Percentiles rank a stretch among this genome's conserved stretches.
phyloP scores from a whole-genome alignment of 2,113 vertebrate genomes.

The Indicator indicator region DNA sequence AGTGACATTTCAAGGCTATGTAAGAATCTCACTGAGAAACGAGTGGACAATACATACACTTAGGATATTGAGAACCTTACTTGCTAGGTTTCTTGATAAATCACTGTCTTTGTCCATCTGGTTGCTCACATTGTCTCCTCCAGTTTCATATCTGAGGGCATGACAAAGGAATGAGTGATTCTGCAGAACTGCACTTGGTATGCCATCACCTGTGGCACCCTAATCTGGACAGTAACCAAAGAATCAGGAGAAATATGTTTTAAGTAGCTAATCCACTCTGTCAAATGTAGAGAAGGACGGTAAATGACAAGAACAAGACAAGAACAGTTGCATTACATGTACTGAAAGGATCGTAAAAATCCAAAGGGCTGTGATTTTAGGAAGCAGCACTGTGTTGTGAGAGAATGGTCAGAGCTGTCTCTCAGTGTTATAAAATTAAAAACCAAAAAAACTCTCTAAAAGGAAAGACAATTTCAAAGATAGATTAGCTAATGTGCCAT shows the following conservation, averaged over 20 bases:
- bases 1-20: not conserved
- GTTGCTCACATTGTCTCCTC: not conserved
- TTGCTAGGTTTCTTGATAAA: not conserved
- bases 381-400: not conserved
- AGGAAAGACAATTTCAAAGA: not conserved
- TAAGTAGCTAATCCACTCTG: not conserved
- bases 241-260: not conserved
- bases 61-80: not conserved
- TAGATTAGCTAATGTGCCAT: not conserved
- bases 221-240: not conserved
- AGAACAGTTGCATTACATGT: not conserved
- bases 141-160: not conserved
- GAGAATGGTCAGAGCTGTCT: not conserved
- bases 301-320: not conserved
- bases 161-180: not conserved
- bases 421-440: not conserved
- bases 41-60: not conserved
- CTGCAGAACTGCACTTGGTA: not conserved
- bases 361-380: not conserved
- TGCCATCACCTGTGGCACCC: not conserved
- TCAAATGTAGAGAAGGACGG: not conserved
- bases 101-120: not conserved
- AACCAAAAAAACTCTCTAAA: not conserved
- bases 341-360: not conserved
- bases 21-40: not conserved